phyloP scores from a whole-genome alignment of 2,888 invertebrate species.

The Gortyna flavago region DNA sequence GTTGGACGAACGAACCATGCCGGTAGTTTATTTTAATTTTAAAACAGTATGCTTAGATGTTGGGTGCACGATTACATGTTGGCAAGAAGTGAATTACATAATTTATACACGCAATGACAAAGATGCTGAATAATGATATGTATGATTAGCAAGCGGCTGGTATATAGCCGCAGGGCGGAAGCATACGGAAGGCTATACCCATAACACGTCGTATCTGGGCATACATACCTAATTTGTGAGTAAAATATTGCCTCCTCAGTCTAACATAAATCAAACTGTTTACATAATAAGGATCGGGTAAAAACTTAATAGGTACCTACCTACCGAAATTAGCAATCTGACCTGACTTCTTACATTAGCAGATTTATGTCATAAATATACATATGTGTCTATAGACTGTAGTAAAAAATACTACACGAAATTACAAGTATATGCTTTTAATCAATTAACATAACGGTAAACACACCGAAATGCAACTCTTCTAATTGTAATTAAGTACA shows the following conservation, averaged over 20 bases:
- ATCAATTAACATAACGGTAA: conserved; percentile 18
- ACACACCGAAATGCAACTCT: not conserved
- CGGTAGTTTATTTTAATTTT: conserved; percentile 33
- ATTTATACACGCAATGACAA: conserved; percentile 59
- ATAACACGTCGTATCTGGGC: conserved; percentile 39
- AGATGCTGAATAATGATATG: conserved; percentile 59
- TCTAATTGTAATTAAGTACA: conserved; percentile 17
- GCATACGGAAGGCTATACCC: conserved; percentile 51
- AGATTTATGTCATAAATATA: conserved; percentile 20
- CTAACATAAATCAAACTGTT: conserved; percentile 33
- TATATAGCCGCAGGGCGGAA: conserved; percentile 52
- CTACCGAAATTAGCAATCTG: conserved; percentile 33
- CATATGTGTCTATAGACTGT: too few relatives aligned
- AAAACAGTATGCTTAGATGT: conserved; percentile 22
- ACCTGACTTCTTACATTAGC: conserved; percentile 25
- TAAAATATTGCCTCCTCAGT: conserved; percentile 44
- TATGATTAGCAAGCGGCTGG: conserved; percentile 35
- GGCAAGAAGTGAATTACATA: conserved; percentile 62
- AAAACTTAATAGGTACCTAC: not conserved
- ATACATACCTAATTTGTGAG: conserved; percentile 44
- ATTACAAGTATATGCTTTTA: conserved; percentile 3
- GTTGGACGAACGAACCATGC: conserved; percentile 1
- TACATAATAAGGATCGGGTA: conserved; percentile 21
- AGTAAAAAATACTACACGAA: not conserved
- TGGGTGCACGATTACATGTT: conserved; percentile 39